Conservation (phyloP, 2,113 vertebrate genomes). For the Eira barbara region DNA sequence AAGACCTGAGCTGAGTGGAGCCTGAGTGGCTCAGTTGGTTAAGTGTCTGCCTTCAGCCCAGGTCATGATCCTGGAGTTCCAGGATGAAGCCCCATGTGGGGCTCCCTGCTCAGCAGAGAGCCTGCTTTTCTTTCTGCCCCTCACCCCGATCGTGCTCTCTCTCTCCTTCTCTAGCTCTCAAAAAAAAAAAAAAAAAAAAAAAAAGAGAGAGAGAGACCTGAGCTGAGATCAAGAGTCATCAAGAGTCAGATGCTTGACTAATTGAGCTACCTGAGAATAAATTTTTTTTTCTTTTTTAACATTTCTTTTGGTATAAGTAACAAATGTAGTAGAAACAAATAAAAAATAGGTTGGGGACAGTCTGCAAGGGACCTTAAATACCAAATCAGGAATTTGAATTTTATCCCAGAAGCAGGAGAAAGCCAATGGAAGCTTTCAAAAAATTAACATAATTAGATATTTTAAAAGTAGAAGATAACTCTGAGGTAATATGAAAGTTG, state of each 20-base stretch:
- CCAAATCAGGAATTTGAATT: slow-evolving; percentile 13
- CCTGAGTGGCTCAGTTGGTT: too few species aligned
- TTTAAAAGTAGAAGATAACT: background rate
- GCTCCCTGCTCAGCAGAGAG: too few species aligned
- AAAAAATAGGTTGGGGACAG: background rate
- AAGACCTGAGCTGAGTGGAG: background rate
- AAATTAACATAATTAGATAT: background rate
- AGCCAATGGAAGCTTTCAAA: background rate
- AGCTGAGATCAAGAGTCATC: background rate
- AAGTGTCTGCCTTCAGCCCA: too few species aligned
- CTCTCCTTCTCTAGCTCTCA: too few species aligned
- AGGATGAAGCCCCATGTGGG: too few species aligned
- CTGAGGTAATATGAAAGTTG: background rate
- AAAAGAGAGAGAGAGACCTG: background rate
- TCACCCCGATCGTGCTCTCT: too few species aligned
- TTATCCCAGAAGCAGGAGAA: background rate
- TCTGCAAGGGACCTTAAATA: background rate
- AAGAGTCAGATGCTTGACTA: background rate
- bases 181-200: too few species aligned
- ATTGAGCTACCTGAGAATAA: background rate
- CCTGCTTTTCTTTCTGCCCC: too few species aligned
- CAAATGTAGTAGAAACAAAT: background rate
- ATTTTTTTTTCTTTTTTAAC: background rate
- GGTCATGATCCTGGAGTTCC: too few species aligned
- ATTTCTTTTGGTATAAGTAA: background rate